phyloP scores from a whole-genome alignment of 1,140 invertebrate genomes.

The Drosophila eugracilis region DNA sequence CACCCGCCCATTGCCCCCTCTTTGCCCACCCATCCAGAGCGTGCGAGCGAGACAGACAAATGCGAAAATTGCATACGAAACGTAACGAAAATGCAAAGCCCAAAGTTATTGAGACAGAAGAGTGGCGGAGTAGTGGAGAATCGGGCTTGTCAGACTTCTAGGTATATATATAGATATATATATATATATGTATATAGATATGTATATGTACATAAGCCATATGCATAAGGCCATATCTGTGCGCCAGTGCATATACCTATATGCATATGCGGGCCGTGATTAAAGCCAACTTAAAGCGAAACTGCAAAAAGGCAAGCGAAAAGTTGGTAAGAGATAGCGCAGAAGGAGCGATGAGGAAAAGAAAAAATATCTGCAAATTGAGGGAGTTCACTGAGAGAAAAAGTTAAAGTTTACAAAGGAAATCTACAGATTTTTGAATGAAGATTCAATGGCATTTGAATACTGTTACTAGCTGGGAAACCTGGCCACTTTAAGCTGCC shows the following conservation, averaged over 20 bases:
- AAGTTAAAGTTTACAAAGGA: background rate
- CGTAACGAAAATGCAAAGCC: slow-evolving; percentile 60
- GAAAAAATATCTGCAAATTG: background rate
- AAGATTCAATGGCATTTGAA: background rate
- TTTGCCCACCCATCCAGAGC: background rate
- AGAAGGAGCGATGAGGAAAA: slow-evolving; percentile 7
- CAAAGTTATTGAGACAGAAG: slow-evolving; percentile 67
- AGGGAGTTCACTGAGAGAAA: slow-evolving; percentile 2
- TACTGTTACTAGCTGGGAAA: background rate
- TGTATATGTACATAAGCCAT: background rate
- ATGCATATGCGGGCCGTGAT: slow-evolving; percentile 41
- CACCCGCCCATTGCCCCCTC: background rate
- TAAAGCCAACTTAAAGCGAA: slow-evolving; percentile 58
- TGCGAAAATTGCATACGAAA: slow-evolving; percentile 79
- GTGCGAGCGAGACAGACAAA: slow-evolving; percentile 46
- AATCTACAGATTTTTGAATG: background rate
- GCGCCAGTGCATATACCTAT: background rate
- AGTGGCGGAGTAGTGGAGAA: slow-evolving; percentile 1
- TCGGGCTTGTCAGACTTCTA: slow-evolving; percentile 41
- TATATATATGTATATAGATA: background rate
- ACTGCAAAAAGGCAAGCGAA: slow-evolving; percentile 41
- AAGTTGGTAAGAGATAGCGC: slow-evolving; percentile 33
- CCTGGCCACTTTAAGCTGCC: too few relatives aligned
- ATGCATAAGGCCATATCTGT: background rate
- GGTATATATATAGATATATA: slow-evolving; percentile 6